A percentile compares a stretch with the other conserved stretches of the same genome.
phyloP scores from a whole-genome alignment of 1,140 invertebrate species.

The Pachypeltis micranthus region DNA sequence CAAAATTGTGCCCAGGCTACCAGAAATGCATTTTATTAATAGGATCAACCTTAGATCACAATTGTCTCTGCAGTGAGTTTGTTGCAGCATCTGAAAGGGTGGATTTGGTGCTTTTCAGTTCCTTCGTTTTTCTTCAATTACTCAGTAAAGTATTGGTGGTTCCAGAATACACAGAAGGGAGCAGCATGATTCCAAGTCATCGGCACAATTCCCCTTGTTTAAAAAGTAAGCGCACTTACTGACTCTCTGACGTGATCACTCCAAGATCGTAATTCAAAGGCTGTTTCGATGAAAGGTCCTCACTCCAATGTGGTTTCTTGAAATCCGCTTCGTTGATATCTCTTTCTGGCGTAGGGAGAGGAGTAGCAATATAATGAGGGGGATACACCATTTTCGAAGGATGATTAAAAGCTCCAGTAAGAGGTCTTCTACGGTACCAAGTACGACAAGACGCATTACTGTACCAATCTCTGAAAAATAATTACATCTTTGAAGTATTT shows the following conservation, averaged over 20 bases:
- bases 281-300: constrained; percentile 57
- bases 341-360: constrained; percentile 52
- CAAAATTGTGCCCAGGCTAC: too few species aligned
- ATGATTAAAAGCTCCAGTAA: constrained; percentile 72
- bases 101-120: too few species aligned
- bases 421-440: constrained; percentile 67
- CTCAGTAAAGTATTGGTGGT: too few species aligned
- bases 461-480: constrained; percentile 65
- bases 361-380: constrained; percentile 65
- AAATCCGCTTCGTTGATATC: constrained; percentile 34
- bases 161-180: neutral
- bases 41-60: too few species aligned
- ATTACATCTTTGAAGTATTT: too few species aligned
- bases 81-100: too few species aligned
- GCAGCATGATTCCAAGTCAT: neutral
- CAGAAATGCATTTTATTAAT: too few species aligned
- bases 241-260: constrained; percentile 68
- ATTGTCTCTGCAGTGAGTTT: too few species aligned
- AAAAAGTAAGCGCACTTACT: constrained; percentile 46
- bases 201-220: neutral
- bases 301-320: constrained; percentile 47
- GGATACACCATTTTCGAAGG: constrained; percentile 91
- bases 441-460: constrained; percentile 73
- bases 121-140: too few species aligned
- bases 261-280: constrained; percentile 74